phyloP scores from a whole-genome alignment of 2,113 vertebrate genomes.

The Myanophis thanlyinensis region DNA sequence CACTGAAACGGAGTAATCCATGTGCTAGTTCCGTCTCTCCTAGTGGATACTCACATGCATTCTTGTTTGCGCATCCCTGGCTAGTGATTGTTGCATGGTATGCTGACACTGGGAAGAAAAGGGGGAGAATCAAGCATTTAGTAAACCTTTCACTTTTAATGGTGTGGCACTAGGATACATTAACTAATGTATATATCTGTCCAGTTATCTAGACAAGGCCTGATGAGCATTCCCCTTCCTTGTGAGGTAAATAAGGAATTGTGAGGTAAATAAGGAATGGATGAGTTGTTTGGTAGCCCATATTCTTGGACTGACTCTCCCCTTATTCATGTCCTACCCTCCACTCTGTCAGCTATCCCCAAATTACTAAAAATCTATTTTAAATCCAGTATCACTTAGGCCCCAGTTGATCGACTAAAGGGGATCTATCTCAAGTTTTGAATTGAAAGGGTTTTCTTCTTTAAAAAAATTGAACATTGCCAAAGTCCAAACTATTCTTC shows the following conservation, averaged over 20 bases:
- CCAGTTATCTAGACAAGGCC: not conserved
- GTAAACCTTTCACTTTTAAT: not conserved
- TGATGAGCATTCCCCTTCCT: not conserved
- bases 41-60: accelerated
- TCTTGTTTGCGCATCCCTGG: not conserved
- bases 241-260: no score
- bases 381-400: no score
- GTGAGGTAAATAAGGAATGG: no score
- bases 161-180: not conserved
- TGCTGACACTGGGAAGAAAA: not conserved
- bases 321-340: not conserved
- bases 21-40: accelerated
- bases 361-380: no score
- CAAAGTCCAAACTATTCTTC: no score
- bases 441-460: not conserved
- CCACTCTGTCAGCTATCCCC: not conserved
- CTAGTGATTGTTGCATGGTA: accelerated
- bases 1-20: not conserved
- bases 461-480: no score
- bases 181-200: not conserved
- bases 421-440: no score
- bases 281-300: not conserved
- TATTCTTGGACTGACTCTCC: not conserved
- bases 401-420: no score
- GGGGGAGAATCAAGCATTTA: not conserved